These are phyloP conservation scores for Ochropleura plecta DNA, from an alignment of 2,888 invertebrate species.

Conservation along the genomic window DNA sequence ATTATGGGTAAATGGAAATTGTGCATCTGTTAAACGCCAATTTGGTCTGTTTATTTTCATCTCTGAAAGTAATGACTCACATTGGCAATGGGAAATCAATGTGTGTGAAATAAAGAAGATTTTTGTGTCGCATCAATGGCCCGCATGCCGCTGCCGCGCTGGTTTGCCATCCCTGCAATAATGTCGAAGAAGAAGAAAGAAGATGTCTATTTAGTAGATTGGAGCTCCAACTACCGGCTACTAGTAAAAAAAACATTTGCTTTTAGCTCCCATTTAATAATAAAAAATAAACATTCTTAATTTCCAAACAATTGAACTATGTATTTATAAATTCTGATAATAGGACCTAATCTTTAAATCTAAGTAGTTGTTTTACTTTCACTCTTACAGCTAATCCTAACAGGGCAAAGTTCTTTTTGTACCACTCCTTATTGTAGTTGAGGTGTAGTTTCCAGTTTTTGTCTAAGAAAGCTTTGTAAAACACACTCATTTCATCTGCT, in stretches of 20 bases:
- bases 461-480: conserved; percentile 96
- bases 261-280: conserved; percentile 37
- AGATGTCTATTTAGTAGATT: no score
- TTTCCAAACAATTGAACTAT: conserved; percentile 47
- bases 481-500: conserved; percentile 96
- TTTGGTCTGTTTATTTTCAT: no score
- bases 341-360: conserved; percentile 73
- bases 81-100: no score
- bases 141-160: no score
- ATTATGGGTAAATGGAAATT: no score
- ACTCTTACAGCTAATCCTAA: conserved; percentile 92
- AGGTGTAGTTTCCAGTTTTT: conserved; percentile 94
- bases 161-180: no score
- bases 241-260: not conserved
- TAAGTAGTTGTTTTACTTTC: conserved; percentile 83
- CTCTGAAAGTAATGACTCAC: no score
- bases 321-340: conserved; percentile 26
- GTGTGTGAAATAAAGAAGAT: no score
- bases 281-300: conserved; percentile 55
- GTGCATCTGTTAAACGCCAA: no score
- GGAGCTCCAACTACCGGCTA: no score
- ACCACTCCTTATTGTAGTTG: conserved; percentile 96
- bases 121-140: no score
- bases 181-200: no score
- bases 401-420: conserved; percentile 93